Evolutionary conservation across 2,113 vertebrate genomes (phyloP), one percentile per base, ranked within the genome.

Genomic region (Picathartes gymnocephalus): DNA sequence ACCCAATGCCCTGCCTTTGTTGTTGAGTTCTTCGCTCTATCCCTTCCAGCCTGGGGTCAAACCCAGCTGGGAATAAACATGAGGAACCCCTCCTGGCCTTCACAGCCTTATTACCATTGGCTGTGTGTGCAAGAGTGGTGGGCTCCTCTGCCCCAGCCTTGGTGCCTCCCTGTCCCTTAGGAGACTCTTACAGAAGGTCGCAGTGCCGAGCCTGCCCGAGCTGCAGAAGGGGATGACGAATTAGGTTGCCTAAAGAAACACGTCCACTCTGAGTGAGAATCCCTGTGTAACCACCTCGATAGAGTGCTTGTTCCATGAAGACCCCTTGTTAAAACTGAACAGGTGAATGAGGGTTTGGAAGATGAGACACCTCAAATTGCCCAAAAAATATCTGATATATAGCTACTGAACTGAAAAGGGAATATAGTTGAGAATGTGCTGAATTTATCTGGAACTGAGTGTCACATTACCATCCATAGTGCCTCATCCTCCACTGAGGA

Each of bases 251-350:
- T 73, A 45, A 64, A 84, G 40, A 47, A 84, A 73, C 48, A 28
- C 15, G 28, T 3, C 23, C 19, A 40, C 58, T 27, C 57, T 39
- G 28, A 39, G 5, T 4, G 13, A 44, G 40, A 73, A 47, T 28
- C 28, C 28, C 40, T 73, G 40, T 24, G 21, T 31, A 23, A 54
- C 7, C 48, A 73, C 11, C 40, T 33, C 27, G 33, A 45, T 16
- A 15, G 47, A 64, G 7, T 54, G 47, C 48, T 33, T 19, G 48
- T 39, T 73, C 50, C n/a, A 40, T 2, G 2, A n/a, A 0, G 0
- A n/a, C 18, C 15, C 47, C 30, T n/a, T 25, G 10, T 40, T 39
- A 73, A 39, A 64, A n/a, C 19, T n/a, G 23, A 84, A 33, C 13
- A 65, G 21, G 30, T 33, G 62, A 23, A 12, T n/a, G 40, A 47